Base-by-base conservation (phyloP, 1,140 invertebrate genomes). In the Calephelis nemesis region DNA sequence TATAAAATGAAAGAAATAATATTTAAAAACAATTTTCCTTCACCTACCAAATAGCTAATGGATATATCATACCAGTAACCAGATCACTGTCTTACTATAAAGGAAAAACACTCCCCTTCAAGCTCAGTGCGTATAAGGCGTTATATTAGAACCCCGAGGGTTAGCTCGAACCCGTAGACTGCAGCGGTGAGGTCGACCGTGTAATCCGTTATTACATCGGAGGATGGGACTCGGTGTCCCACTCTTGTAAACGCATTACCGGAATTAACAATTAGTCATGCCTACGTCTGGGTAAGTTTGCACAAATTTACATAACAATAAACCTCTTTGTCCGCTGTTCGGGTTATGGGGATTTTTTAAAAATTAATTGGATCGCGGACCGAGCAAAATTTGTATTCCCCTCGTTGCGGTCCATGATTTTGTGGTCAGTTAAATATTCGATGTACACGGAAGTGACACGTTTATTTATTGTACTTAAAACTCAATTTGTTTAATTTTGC, bases 241-340 rank as follows among this genome's bases (percentile, higher is more conserved):
- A 78, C 82, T 85, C 78, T 82, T 74, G 82, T 90, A 91, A 91
- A 87, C 87, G 86, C 84, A 91, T 91, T 91, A 89, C 74, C 76
- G 81, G 87, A 89, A 91, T 91, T 91, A 91, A 89, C 88, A 91
- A 91, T 91, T 89, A 91, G 87, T 87, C 88, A 91, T 85, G 87
- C 83, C 88, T 79, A 82, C 82, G 85, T 85, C 84, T 87, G 83
- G 75, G 77, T 73, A 87, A 88, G 84, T 90, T 88, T 90, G 83
- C 86, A 81, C 88, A 85, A 82, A 90, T 90, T 88, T 88, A 90
- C 86, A 90, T 90, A 88, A 90, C 88, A 90, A 90, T 87, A 87
- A 85, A 82, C 78, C 84, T 84, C 87, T 86, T 78, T 73, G 73
- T 60, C 67, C 63, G 68, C 58, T 67, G 67, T 66, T 72, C 65